Conservation (phyloP, 2,113 vertebrate genomes). For the Lasiurus cinereus region DNA sequence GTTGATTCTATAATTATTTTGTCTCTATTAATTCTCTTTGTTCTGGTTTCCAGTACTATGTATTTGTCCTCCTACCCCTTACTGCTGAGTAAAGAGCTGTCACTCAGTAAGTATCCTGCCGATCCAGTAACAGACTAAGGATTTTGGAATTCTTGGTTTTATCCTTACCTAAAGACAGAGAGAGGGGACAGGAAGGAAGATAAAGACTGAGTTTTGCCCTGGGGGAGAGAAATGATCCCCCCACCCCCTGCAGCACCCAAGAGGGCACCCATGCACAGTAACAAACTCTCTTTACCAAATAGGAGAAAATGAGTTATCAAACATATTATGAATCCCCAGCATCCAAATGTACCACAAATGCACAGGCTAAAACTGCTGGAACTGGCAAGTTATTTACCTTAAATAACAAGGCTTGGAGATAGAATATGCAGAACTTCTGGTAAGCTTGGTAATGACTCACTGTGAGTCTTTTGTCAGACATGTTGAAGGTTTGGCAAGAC, state of each 20-base stretch:
- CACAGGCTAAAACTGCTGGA: not conserved
- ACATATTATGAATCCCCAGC: not conserved
- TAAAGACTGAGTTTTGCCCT: not conserved
- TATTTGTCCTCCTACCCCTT: not conserved
- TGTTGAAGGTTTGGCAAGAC: not conserved
- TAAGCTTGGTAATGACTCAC: constrained; percentile 21
- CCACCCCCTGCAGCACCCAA: fast-evolving
- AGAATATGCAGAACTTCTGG: not conserved
- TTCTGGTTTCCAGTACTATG: not conserved
- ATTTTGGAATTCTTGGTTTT: constrained; percentile 31
- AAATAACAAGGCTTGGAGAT: not conserved
- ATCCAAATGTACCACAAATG: not conserved
- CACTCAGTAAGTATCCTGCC: constrained; percentile 5
- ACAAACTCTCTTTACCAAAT: not conserved
- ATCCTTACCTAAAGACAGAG: not conserved
- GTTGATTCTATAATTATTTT: not conserved
- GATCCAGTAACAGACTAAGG: constrained; percentile 13
- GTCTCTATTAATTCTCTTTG: not conserved
- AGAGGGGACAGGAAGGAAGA: not conserved
- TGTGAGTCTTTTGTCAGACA: not conserved
- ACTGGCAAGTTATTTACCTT: not conserved
- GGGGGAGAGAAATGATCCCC: not conserved
- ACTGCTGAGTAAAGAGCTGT: constrained; percentile 1
- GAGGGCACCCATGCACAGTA: not conserved
- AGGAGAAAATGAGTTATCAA: not conserved